phyloP scores from a whole-genome alignment of 30 jellyfish, hydroid and myxozoan genomes.

The Mastigias papua region DNA sequence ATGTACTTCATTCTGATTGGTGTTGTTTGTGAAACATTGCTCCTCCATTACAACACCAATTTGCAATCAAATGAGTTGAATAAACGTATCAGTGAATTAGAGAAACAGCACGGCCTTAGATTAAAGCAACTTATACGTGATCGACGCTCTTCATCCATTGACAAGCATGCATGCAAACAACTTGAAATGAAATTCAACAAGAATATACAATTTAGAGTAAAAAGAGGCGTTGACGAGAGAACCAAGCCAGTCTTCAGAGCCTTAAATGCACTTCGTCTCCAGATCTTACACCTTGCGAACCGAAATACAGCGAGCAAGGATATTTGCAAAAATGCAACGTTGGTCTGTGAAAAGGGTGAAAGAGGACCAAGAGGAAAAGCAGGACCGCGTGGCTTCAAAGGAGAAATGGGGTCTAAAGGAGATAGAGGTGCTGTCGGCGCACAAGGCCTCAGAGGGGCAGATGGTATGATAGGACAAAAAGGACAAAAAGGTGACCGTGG shows the following conservation, averaged over 20 bases:
- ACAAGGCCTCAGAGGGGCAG: constrained; percentile 4
- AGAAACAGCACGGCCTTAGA: neutral
- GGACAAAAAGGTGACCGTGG: no score
- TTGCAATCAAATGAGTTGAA: neutral
- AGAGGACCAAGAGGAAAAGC: no score
- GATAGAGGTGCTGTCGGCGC: neutral
- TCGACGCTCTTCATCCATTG: neutral
- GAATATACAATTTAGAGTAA: neutral
- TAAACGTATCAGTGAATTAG: neutral
- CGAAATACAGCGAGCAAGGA: neutral
- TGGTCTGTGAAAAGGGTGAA: no score
- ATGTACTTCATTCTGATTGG: neutral
- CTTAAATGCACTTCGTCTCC: constrained; percentile 2
- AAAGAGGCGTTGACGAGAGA: neutral
- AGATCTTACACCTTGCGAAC: neutral
- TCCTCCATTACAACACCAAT: neutral
- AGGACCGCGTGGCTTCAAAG: constrained; percentile 33
- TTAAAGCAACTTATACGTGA: neutral
- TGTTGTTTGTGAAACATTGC: neutral
- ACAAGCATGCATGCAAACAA: neutral
- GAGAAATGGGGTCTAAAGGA: constrained; percentile 20
- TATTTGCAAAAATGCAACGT: constrained; percentile 9
- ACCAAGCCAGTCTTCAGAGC: neutral
- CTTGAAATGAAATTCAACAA: neutral
- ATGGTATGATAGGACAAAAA: constrained; percentile 9